phyloP scores from a whole-genome alignment of 2,113 vertebrate genomes.

The Grammomys dolichurus region DNA sequence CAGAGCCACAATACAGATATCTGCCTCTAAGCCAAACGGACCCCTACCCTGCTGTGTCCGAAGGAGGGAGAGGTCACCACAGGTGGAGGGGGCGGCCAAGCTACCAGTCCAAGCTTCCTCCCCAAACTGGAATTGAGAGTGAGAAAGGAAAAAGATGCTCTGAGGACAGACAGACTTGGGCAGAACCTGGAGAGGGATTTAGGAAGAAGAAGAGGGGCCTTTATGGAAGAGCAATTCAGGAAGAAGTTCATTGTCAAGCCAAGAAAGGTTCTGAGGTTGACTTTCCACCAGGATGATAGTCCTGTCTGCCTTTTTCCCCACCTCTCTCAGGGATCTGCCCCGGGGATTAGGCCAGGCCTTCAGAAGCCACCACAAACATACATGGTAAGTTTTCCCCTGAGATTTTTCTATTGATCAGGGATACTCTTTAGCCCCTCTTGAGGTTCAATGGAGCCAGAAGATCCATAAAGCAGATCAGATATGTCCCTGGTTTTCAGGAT shows the following conservation, averaged over 20 bases:
- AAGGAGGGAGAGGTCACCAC: background rate
- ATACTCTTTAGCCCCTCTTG: background rate
- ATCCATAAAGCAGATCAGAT: conserved; percentile 1
- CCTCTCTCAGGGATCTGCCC: background rate
- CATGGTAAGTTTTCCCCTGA: background rate
- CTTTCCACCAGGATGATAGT: background rate
- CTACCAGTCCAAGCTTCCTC: background rate
- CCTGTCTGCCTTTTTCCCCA: background rate
- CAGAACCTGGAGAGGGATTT: conserved; percentile 20
- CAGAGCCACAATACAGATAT: background rate
- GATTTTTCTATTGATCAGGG: background rate
- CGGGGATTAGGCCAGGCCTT: background rate
- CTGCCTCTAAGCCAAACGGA: background rate
- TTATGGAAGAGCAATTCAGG: background rate
- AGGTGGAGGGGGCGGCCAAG: background rate
- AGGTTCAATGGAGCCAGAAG: background rate
- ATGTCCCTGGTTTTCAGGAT: background rate
- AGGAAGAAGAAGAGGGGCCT: background rate
- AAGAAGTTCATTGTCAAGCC: conserved; percentile 39
- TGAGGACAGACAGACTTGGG: background rate
- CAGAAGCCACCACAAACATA: background rate
- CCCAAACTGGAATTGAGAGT: background rate
- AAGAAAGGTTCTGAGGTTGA: conserved; percentile 39
- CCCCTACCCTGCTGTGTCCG: background rate
- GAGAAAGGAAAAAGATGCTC: conserved; percentile 31